Percentiles rank a stretch among this genome's conserved stretches.
Conservation (phyloP, 2,888 invertebrate species). For the Standfussiana lucernea region DNA sequence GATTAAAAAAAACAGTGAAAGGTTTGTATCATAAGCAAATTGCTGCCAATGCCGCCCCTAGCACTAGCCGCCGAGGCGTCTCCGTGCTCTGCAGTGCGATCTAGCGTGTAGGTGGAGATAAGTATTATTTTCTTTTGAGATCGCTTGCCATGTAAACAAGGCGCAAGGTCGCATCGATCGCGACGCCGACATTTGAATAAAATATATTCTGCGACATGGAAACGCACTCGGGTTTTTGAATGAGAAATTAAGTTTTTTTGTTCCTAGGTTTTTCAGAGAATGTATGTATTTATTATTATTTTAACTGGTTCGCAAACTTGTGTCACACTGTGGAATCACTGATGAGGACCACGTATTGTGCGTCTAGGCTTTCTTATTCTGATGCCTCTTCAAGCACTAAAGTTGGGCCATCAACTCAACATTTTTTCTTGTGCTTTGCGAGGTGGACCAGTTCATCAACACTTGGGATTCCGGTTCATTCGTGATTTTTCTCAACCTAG, state of each 20-base stretch:
- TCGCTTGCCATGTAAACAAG: conserved; percentile 41
- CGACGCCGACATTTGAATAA: conserved; percentile 44
- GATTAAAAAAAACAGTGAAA: background rate
- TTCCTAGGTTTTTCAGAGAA: background rate
- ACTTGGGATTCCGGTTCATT: background rate
- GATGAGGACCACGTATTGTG: background rate
- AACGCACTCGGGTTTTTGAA: conserved; percentile 45
- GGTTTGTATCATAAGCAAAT: background rate
- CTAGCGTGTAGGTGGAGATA: conserved; percentile 54
- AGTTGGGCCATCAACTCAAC: background rate
- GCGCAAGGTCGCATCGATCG: conserved; percentile 28
- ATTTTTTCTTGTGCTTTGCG: background rate
- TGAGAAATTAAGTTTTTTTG: conserved; percentile 16
- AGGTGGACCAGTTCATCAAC: background rate
- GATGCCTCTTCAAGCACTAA: background rate
- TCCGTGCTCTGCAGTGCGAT: conserved; percentile 19
- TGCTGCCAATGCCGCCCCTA: background rate
- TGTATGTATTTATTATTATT: background rate
- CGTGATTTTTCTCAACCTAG: background rate
- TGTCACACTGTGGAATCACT: background rate
- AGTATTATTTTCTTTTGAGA: conserved; percentile 39
- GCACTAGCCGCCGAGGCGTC: background rate
- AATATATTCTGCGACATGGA: conserved; percentile 44
- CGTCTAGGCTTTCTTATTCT: background rate
- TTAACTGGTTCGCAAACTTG: background rate